Percentiles rank a stretch among this genome's conserved stretches.
Evolutionary conservation across 1,140 invertebrate genomes (phyloP).

Genomic region (Bombus ignitus): DNA sequence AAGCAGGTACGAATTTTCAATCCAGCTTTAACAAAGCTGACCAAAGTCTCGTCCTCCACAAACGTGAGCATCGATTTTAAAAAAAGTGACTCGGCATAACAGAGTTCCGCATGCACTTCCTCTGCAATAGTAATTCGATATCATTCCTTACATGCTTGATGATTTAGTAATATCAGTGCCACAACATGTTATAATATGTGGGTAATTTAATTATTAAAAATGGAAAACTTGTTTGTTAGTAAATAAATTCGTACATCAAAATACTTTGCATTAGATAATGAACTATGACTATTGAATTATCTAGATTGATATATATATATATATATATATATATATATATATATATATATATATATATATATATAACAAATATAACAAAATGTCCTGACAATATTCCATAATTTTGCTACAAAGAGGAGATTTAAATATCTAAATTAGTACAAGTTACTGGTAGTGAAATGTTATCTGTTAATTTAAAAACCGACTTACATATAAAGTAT

Average conservation of each 20-base stretch:
- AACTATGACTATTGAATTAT: background rate
- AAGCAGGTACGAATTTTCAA: constrained; percentile 96
- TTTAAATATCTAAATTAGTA: background rate
- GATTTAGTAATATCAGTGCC: background rate
- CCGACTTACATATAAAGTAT: background rate
- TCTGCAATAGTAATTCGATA: constrained; percentile 83
- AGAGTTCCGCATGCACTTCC: constrained; percentile 97
- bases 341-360: background rate
- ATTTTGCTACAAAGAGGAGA: background rate
- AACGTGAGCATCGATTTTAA: constrained; percentile 95
- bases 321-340: no score
- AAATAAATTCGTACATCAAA: background rate
- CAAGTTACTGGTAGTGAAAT: background rate
- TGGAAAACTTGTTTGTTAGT: background rate
- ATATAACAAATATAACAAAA: background rate
- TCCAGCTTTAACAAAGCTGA: constrained; percentile 96
- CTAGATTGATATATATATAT: background rate
- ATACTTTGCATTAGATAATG: background rate
- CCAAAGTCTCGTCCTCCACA: constrained; percentile 96
- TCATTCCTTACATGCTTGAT: constrained; percentile 68
- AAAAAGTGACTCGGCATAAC: constrained; percentile 95
- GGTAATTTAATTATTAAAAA: background rate
- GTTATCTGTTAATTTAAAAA: background rate
- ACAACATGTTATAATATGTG: background rate
- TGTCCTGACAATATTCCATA: background rate